Percentiles rank a stretch among this genome's conserved stretches.
Evolutionary conservation across 2,888 invertebrate genomes (phyloP).

Genomic region (Coenonympha arcania): DNA sequence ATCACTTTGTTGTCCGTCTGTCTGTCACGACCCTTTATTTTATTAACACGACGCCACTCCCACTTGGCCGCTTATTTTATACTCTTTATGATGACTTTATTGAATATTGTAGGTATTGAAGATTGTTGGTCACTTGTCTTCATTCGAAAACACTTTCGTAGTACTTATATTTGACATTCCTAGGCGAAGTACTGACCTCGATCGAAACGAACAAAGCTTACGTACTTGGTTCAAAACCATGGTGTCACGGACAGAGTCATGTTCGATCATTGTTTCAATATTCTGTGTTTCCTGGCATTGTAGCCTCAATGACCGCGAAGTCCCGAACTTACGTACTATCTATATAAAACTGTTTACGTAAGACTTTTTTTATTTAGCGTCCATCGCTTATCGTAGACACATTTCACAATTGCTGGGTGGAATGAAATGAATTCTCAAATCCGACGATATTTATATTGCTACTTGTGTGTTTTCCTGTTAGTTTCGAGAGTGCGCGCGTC

Average conservation of each 20-base stretch:
- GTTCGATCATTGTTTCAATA: constrained; percentile 52
- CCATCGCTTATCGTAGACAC: constrained; percentile 37
- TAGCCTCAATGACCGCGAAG: constrained; percentile 64
- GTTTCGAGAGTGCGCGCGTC: constrained; percentile 47
- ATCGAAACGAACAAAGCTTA: constrained; percentile 33
- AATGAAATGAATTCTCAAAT: constrained; percentile 55
- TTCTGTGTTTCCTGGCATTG: constrained; percentile 71
- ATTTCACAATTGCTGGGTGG: constrained; percentile 32
- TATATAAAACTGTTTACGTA: constrained; percentile 64
- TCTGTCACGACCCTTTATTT: no score
- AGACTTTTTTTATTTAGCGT: constrained; percentile 46
- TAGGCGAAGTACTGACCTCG: constrained; percentile 57
- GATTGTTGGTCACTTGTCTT: neutral
- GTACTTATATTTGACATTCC: neutral
- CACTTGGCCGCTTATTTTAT: no score
- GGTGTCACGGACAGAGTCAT: constrained; percentile 60
- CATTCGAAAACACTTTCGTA: neutral
- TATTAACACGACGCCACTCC: no score
- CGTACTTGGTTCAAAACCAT: constrained; percentile 45
- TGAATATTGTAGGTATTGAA: no score
- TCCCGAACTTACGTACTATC: constrained; percentile 50
- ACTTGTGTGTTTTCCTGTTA: constrained; percentile 45
- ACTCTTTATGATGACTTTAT: no score
- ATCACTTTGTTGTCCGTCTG: no score
- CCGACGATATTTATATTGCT: constrained; percentile 39